Evolutionary conservation across 2,888 invertebrate genomes (phyloP).

Genomic region (Geophilus truncorum): DNA sequence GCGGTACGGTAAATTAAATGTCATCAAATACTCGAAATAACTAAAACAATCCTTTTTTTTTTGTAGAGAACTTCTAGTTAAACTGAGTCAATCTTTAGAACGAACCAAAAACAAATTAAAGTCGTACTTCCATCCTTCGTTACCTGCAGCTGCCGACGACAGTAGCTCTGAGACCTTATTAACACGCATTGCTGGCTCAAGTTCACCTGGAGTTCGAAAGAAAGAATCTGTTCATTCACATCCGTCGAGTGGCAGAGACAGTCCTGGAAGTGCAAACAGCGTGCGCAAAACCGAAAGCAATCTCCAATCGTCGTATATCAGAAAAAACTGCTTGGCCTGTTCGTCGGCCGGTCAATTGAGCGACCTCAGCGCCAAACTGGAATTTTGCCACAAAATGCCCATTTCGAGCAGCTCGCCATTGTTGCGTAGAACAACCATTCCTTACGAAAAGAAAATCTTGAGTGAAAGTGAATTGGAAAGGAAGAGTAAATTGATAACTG

Average conservation of each 20-base stretch:
- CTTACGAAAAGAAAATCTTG: not conserved
- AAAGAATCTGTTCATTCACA: not conserved
- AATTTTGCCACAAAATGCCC: not conserved
- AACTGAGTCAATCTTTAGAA: not conserved
- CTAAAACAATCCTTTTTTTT: not conserved
- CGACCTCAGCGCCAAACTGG: not conserved
- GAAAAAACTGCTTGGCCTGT: not conserved
- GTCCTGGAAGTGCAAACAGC: not conserved
- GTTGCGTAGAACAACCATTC: not conserved
- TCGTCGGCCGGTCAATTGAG: not conserved
- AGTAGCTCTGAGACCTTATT: not conserved
- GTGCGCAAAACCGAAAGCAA: not conserved
- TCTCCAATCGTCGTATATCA: not conserved
- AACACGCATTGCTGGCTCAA: not conserved
- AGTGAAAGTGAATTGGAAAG: constrained; percentile 2
- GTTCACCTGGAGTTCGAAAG: not conserved
- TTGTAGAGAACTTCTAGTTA: not conserved
- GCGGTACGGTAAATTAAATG: not conserved
- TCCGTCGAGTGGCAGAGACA: not conserved
- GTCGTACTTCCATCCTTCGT: not conserved
- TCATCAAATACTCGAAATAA: not conserved
- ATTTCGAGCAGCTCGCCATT: not conserved
- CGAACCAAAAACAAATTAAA: not conserved
- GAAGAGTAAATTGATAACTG: constrained; percentile 9
- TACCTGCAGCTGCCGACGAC: not conserved